Base-by-base conservation (phyloP, 2,888 invertebrate genomes). In the Yponomeuta malinellus region DNA sequence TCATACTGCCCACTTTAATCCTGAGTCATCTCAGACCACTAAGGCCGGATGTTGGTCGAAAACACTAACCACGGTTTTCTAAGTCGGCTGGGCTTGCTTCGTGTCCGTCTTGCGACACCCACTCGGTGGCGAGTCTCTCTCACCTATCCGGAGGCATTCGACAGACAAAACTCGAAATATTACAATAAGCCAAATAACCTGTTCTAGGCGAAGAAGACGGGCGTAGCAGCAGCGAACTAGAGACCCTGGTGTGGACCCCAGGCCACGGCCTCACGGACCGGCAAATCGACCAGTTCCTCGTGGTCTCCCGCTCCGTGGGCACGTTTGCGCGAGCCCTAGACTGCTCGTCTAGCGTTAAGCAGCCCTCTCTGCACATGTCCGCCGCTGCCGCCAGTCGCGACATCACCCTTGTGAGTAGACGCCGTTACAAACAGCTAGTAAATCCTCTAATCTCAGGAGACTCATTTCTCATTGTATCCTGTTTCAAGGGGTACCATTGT, bases 371-470 rank as follows among this genome's bases (percentile, higher is more conserved):
- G 79, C 99, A 99, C 91, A 98, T 99, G 98, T 98, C 98, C 81
- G 99, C 99, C 74, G 99, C 99, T 71, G 99, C 99, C 74, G 99
- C 99, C 75, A 98, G 98, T 82, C 95, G 99, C 79, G 99, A 99
- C 93, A 98, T 99, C 79, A 99, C 99, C 75, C 94, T 98, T 88
- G 96, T 96, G 79, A 83, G 91, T 84, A 59, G 12, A 4, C 4
- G 4, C 3, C 15, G 15, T 15, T 59, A 12, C 52, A 2, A 12
- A 15, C 52, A 59, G 3, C 69, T 43, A 8, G 43, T 43, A 33
- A 4, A 33, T 33, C 3, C 33, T 2, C 33, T 33, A 2, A 33
- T 33, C 3, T 33, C 33, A 2, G 5, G 33, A 4, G 33, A 33
- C 33, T 33, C 2, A 33, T 33, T 33, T 33, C 2, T 33, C 33